These are phyloP conservation scores for Sinocyclocheilus anshuiensis DNA, from an alignment of 2,113 vertebrate species.

Conservation along the genomic window DNA sequence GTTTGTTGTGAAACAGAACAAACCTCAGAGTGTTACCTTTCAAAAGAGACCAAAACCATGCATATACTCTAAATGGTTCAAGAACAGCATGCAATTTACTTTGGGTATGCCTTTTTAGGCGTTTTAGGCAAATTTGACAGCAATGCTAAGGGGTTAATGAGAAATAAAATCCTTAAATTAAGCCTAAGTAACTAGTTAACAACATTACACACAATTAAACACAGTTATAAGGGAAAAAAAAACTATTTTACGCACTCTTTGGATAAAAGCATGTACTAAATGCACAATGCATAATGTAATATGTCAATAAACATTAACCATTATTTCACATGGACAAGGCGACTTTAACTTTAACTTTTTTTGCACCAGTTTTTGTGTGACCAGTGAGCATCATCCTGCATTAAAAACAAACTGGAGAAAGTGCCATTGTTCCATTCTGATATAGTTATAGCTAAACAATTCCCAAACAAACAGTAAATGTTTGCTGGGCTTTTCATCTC, in stretches of 20 bases:
- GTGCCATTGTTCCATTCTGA: neutral
- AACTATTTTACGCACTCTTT: neutral
- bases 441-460: neutral
- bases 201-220: neutral
- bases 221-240: too few relatives aligned
- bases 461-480: too few relatives aligned
- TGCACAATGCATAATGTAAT: neutral
- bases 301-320: neutral
- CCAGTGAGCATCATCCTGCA: neutral
- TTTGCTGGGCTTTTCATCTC: slow-evolving; percentile 10
- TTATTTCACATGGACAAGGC: neutral
- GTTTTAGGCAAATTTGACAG: too few relatives aligned
- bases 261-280: neutral
- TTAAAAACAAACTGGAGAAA: neutral
- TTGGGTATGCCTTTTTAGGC: too few relatives aligned
- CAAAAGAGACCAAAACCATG: too few relatives aligned
- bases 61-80: too few relatives aligned
- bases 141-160: too few relatives aligned
- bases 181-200: neutral
- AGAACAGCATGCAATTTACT: too few relatives aligned
- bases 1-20: too few relatives aligned
- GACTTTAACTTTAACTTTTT: neutral
- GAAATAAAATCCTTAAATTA: neutral
- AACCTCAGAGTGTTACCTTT: too few relatives aligned
- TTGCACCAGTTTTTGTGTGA: neutral